phyloP scores from a whole-genome alignment of 2,888 invertebrate species.

The Scotopteryx bipunctaria region DNA sequence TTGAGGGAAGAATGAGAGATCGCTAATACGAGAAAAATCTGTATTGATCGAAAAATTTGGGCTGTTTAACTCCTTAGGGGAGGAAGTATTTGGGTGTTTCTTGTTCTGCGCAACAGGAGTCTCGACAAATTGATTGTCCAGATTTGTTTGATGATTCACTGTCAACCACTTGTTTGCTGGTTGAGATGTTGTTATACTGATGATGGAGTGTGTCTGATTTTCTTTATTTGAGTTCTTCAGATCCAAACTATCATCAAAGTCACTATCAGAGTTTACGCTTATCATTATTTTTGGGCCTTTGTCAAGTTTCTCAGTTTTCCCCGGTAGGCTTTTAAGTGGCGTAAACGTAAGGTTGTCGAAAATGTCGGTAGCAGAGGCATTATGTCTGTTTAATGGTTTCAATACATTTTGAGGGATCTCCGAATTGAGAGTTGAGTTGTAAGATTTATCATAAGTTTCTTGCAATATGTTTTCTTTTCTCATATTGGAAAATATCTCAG shows the following conservation, averaged over 20 bases:
- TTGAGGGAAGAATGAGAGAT: constrained; percentile 71
- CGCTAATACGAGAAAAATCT: constrained; percentile 75
- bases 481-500: constrained; percentile 70
- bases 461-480: constrained; percentile 54
- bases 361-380: constrained; percentile 52
- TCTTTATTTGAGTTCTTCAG: constrained; percentile 59
- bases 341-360: constrained; percentile 75
- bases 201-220: constrained; percentile 67
- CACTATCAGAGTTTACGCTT: constrained; percentile 68
- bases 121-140: constrained; percentile 47
- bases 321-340: constrained; percentile 58
- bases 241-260: constrained; percentile 68
- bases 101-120: constrained; percentile 56
- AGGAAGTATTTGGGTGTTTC: constrained; percentile 76
- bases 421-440: constrained; percentile 35
- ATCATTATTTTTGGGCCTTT: constrained; percentile 68
- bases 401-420: constrained; percentile 53
- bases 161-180: constrained; percentile 62
- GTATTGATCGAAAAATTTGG: constrained; percentile 78
- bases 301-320: constrained; percentile 62
- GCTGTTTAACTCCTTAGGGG: constrained; percentile 73
- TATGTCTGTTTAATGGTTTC: constrained; percentile 63
- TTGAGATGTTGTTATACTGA: constrained; percentile 61
- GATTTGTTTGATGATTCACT: constrained; percentile 47
- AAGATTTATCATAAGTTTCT: constrained; percentile 66